phyloP scores from a whole-genome alignment of 2,113 vertebrate genomes.

The Stictonetta naevosa region DNA sequence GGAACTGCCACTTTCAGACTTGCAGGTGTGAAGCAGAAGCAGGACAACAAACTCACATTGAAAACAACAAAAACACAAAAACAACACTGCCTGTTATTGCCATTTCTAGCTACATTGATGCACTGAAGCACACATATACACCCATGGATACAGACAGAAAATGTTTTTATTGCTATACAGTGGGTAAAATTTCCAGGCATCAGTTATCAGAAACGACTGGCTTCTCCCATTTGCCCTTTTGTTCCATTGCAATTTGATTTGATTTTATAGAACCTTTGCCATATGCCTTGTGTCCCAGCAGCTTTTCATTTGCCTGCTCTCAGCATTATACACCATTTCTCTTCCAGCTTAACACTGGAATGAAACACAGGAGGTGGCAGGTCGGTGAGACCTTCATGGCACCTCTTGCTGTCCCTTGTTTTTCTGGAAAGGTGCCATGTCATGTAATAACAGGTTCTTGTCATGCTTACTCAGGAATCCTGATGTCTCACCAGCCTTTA shows the following conservation, averaged over 20 bases:
- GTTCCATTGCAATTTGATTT: not conserved
- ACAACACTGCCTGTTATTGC: not conserved
- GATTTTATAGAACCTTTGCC: not conserved
- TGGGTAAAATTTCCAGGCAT: not conserved
- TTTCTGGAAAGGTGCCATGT: rapidly evolving
- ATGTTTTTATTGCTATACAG: not conserved
- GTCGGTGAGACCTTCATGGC: not conserved
- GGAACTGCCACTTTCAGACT: not conserved
- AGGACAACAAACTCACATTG: not conserved
- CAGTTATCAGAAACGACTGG: not conserved
- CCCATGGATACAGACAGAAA: not conserved
- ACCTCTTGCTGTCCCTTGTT: not conserved
- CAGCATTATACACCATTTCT: not conserved
- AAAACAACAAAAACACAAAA: too few relatives aligned
- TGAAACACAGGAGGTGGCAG: not conserved
- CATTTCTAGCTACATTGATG: not conserved
- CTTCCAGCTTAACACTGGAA: not conserved
- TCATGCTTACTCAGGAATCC: not conserved
- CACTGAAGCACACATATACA: not conserved
- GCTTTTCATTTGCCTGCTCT: not conserved
- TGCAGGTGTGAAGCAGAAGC: not conserved
- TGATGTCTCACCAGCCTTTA: not conserved
- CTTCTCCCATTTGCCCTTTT: not conserved
- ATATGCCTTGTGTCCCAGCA: not conserved
- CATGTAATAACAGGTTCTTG: not conserved